Percentiles rank a stretch among this genome's conserved stretches.
These are phyloP conservation scores for Coregonus sp. DNA, from an alignment of 2,797 vertebrate genomes.

Conservation along the genomic window DNA sequence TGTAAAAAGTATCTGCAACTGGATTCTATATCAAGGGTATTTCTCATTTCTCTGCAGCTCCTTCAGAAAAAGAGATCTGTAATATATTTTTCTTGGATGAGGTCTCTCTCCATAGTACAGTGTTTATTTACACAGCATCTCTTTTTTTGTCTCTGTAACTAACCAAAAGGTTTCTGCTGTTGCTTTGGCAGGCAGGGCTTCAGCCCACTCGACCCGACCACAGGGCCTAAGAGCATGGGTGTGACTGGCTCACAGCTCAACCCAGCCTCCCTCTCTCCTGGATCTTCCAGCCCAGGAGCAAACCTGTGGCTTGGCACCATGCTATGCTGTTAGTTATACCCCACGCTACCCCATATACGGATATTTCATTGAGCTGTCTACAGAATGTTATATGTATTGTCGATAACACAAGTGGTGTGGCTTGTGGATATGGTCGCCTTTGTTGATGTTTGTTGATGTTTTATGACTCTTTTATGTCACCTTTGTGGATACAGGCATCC, in stretches of 20 bases:
- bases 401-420: background rate
- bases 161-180: constrained; percentile 33
- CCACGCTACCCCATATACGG: constrained; percentile 6
- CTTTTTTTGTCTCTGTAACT: constrained; percentile 20
- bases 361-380: background rate
- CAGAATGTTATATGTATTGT: background rate
- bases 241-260: constrained; percentile 80
- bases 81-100: constrained; percentile 47
- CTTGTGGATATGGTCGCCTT: background rate
- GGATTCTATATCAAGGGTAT: constrained; percentile 31
- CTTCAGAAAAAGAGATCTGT: constrained; percentile 37
- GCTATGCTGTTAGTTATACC: constrained; percentile 76
- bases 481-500: background rate
- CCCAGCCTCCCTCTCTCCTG: constrained; percentile 67
- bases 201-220: constrained; percentile 25
- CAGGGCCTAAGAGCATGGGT: constrained; percentile 72
- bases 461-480: background rate
- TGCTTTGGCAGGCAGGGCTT: constrained; percentile 13
- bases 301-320: constrained; percentile 83
- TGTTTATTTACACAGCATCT: constrained; percentile 26
- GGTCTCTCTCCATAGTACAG: constrained; percentile 11
- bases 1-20: constrained; percentile 40
- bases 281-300: constrained; percentile 72
- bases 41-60: constrained; percentile 21
- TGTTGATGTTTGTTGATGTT: background rate